phyloP scores from a whole-genome alignment of 2,888 invertebrate species.

The Galeruca laticollis region DNA sequence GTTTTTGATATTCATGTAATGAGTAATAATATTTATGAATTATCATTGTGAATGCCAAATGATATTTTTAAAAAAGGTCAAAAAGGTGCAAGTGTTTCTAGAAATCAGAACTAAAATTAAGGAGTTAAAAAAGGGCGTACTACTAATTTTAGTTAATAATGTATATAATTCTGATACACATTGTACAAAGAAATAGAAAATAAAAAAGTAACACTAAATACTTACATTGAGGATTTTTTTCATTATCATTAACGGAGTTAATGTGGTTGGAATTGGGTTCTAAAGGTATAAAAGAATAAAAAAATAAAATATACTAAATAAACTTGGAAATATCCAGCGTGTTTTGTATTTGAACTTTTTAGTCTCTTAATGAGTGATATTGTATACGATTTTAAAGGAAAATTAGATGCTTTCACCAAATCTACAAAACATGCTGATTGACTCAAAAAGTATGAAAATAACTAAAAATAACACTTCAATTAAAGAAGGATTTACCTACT shows the following conservation, averaged over 20 bases:
- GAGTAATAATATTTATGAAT: no score
- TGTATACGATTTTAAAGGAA: no score
- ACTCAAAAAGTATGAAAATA: not conserved
- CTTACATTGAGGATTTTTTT: slow-evolving; percentile 62
- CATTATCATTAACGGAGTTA: slow-evolving; percentile 65
- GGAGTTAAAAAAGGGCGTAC: no score
- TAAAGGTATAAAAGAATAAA: slow-evolving; percentile 61
- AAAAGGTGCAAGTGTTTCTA: no score
- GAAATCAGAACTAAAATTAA: no score
- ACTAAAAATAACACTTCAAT: slow-evolving; percentile 3
- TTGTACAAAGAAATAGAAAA: not conserved
- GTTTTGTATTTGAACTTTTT: slow-evolving; percentile 23
- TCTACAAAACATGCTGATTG: slow-evolving; percentile 16
- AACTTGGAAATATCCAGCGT: slow-evolving; percentile 32
- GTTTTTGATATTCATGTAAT: no score
- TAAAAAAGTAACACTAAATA: slow-evolving; percentile 51
- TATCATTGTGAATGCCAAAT: no score
- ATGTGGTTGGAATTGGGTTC: slow-evolving; percentile 64
- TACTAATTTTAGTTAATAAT: no score
- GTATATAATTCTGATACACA: no score
- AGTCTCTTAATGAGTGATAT: no score
- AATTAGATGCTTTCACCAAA: not conserved
- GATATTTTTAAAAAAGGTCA: no score
- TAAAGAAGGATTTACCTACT: not conserved
- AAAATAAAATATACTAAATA: slow-evolving; percentile 46